Base-by-base conservation (phyloP, 2,113 vertebrate species). In the Chrysochloris asiatica region DNA sequence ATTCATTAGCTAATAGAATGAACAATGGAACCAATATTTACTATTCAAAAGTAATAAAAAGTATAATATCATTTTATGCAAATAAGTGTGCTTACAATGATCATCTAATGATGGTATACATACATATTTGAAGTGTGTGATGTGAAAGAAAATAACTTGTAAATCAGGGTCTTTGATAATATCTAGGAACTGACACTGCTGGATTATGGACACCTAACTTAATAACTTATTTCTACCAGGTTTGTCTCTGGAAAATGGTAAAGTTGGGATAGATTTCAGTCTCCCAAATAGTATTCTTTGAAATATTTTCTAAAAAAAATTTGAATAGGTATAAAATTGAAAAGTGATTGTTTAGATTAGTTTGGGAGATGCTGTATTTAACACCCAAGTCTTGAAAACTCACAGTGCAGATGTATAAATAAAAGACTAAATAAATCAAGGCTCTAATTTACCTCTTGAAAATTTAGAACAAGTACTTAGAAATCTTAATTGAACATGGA, bases 231-330 rank as follows among this genome's bases (percentile, higher is more conserved):
- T 19, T 84, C 65, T 76, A 11, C 1, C n/a, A 82, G 28, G 38
- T 86, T 80, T 88, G 26, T 83, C 43, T 90, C 33, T 65, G 81
- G 22, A 81, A 71, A 61, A 50, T 38, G 30, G 80, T 3, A 50
- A 80, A 56, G 11, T 38, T 61, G 5, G 26, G 13, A 45, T 13
- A 83, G 41, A 75, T 65, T 14, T 54, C 17, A 8, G 10, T 50
- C 76, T 81, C 41, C 21, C 69, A 48, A 78, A 92, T 2, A 50
- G 4, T 48, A 5, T 0, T 73, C 72, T 54, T 11, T 67, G 50
- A 85, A 88, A 77, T 89, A 67, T n/a, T 81, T 47, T 50, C 33
- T 50, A 72, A 21, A 76, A 85, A 88, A n/a, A n/a, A 81, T 17
- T 78, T 79, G 69, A 92, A 81, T 14, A 76, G 22, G 1, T 43